Evolutionary conservation across 2,888 invertebrate species (phyloP).

Genomic region (Epistrophe eligans): DNA sequence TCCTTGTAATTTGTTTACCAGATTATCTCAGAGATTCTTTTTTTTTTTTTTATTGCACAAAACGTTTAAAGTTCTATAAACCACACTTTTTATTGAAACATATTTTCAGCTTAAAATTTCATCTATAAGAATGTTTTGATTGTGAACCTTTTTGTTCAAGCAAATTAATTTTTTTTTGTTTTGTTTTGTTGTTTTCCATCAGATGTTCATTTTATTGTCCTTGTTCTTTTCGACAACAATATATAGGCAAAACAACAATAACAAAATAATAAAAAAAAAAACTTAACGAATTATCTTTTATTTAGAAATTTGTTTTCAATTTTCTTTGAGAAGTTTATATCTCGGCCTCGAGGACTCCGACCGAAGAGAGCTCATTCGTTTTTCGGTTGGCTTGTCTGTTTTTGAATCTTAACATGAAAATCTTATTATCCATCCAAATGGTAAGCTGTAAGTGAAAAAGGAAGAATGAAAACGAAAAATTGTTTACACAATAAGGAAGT

Average conservation of each 20-base stretch:
- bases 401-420: conserved; percentile 71
- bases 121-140: conserved; percentile 37
- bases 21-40: not conserved
- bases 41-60: not conserved
- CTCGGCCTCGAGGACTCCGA: conserved; percentile 41
- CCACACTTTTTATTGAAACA: conserved; percentile 38
- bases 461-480: conserved; percentile 51
- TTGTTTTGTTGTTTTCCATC: conserved; percentile 12
- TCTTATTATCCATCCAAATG: conserved; percentile 70
- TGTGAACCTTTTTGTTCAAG: conserved; percentile 34
- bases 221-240: not conserved
- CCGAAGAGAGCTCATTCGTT: conserved; percentile 18
- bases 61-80: conserved; percentile 45
- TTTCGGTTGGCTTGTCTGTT: conserved; percentile 62
- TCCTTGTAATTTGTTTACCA: not conserved
- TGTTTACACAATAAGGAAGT: conserved; percentile 73
- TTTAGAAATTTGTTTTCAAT: conserved; percentile 74
- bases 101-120: conserved; percentile 10
- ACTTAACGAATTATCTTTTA: conserved; percentile 64
- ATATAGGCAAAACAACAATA: not conserved
- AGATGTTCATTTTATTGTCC: conserved; percentile 34
- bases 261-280: not conserved
- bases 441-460: conserved; percentile 51
- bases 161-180: conserved; percentile 48
- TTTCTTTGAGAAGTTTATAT: conserved; percentile 66